Evolutionary conservation across 1,140 invertebrate genomes (phyloP), one percentile per base, ranked within the genome.

Genomic region (Drosophila varians): DNA sequence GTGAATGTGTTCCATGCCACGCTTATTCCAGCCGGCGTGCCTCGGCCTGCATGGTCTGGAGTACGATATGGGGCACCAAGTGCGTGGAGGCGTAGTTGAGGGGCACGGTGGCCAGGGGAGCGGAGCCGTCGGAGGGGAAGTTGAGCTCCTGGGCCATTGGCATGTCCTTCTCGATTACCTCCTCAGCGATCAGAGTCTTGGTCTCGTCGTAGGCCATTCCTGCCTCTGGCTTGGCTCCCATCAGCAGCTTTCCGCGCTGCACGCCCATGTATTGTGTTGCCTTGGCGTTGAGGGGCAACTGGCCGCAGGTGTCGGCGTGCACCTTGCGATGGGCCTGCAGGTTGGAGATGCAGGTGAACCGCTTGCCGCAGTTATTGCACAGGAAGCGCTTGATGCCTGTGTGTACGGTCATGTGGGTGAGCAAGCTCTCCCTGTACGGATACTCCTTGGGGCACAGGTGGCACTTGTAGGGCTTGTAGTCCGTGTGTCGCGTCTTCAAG

Each of bases 381-480:
- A 90, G 69, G 49, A 90, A 93, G 6, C 92, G 92, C 56, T 92
- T 92, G 7, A 92, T 91, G 61, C 92, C 92, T n/a, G 92, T 92
- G 56, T 93, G 92, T n/a, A 93, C 75, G 3, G 92, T 90, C 64
- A 91, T 92, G 70, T 93, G 92, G 12, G 92, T 93, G 19, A 92
- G 82, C 28, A 93, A 58, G 48, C 91, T 92, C 61, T 92, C 92
- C 21, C 92, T 84, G 65, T 93, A 92, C 6, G 92, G 92, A 89
- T 93, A 93, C 19, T 92, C 92, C 76, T 92, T 92, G 18, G 90
- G 88, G 83, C 94, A 94, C 1, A 93, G 83, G 70, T 91, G 87
- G 89, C 94, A 95, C 77, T 94, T 94, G 80, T 94, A 95, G 4
- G 94, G 95, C 73, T 95, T 94, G 71, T 94, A 93, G 40, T 93